Conservation (phyloP, 2,888 invertebrate genomes). For the Andrena minutula region DNA sequence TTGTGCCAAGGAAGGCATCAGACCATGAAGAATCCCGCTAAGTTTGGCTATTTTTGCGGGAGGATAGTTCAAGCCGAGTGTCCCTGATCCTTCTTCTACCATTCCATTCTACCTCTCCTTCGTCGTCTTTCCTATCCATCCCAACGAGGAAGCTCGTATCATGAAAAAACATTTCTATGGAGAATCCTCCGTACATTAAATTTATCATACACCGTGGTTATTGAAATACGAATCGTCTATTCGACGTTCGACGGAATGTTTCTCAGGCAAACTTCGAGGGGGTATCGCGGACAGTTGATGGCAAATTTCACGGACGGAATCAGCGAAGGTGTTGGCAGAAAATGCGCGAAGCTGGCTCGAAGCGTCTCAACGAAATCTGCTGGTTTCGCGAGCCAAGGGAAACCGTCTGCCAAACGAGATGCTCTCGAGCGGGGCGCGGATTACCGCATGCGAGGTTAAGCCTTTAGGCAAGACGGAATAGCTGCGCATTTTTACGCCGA, state of each 20-base stretch:
- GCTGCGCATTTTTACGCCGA: slow-evolving; percentile 71
- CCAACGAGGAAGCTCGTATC: no score
- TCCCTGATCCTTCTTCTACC: not conserved
- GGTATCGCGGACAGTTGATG: not conserved
- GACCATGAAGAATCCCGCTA: slow-evolving; percentile 45
- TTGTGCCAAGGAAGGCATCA: slow-evolving; percentile 57
- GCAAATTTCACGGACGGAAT: slow-evolving; percentile 24
- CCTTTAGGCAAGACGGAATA: slow-evolving; percentile 70
- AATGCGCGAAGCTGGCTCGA: slow-evolving; percentile 5
- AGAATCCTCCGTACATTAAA: not conserved
- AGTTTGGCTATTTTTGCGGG: slow-evolving; percentile 41
- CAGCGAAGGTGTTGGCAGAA: not conserved
- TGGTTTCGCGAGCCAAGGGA: slow-evolving; percentile 26
- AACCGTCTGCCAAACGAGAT: slow-evolving; percentile 56
- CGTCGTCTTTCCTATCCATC: not conserved
- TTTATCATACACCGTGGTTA: not conserved
- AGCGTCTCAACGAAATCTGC: slow-evolving; percentile 29
- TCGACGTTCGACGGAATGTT: not conserved
- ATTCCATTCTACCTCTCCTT: not conserved
- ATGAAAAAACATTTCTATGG: not conserved
- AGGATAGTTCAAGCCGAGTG: slow-evolving; percentile 21
- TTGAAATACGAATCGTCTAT: not conserved
- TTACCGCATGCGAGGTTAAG: slow-evolving; percentile 65
- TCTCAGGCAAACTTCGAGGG: not conserved
- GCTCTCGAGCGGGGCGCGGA: slow-evolving; percentile 30